phyloP scores from a whole-genome alignment of 2,797 vertebrate genomes.

The Phrynocephalus forsythii region DNA sequence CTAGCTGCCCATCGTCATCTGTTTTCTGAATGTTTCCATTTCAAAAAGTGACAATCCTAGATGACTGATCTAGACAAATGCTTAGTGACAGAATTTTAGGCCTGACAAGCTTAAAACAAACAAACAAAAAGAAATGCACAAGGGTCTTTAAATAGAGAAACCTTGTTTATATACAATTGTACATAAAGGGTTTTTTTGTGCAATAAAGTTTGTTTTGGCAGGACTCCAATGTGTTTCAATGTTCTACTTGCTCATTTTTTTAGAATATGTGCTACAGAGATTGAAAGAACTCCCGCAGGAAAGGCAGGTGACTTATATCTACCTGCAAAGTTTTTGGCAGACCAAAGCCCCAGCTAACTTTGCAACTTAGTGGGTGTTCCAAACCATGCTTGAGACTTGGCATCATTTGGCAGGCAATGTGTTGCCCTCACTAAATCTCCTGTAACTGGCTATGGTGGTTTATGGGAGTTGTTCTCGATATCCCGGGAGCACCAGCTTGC shows the following conservation, averaged over 20 bases:
- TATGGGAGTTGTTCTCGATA: too few species aligned
- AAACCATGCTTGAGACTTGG: too few species aligned
- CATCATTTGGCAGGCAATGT: too few species aligned
- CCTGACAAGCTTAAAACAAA: conserved; percentile 70
- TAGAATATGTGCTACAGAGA: neutral
- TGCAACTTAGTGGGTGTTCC: too few species aligned
- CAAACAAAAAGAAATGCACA: conserved; percentile 75
- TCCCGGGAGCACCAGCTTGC: too few species aligned
- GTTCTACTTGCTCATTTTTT: neutral
- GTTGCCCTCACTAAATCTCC: too few species aligned
- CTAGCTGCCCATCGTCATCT: conserved; percentile 68
- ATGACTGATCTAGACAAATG: conserved; percentile 76
- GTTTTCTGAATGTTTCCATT: conserved; percentile 75
- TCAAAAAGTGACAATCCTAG: conserved; percentile 81
- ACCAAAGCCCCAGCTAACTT: too few species aligned
- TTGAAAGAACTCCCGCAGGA: neutral
- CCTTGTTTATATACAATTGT: conserved; percentile 82
- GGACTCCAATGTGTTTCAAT: conserved; percentile 58
- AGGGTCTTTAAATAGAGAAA: conserved; percentile 78
- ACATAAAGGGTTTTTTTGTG: conserved; percentile 80
- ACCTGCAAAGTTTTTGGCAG: neutral
- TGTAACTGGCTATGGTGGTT: too few species aligned
- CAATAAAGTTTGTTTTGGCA: conserved; percentile 86
- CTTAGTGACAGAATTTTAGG: conserved; percentile 77
- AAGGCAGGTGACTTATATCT: neutral